Conservation (phyloP, 2,888 invertebrate genomes). For the Carcina quercana region DNA sequence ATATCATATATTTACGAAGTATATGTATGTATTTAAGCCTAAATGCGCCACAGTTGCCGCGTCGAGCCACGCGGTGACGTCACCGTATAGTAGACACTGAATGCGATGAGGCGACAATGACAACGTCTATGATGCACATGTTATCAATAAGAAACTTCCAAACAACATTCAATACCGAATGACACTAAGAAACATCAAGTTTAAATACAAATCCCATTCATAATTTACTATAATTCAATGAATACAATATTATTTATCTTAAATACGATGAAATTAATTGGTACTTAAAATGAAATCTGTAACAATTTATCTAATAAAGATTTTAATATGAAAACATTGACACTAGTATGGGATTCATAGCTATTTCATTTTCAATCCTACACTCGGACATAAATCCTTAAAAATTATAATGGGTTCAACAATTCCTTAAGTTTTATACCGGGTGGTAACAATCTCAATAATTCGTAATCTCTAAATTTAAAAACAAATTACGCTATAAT, state of each 20-base stretch:
- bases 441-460: conserved; percentile 70
- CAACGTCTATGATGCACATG: conserved; percentile 32
- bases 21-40: conserved; percentile 43
- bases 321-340: conserved; percentile 37
- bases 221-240: conserved; percentile 43
- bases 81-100: conserved; percentile 23
- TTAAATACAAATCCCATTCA: conserved; percentile 45
- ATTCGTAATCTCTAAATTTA: conserved; percentile 63
- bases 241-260: conserved; percentile 50
- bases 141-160: conserved; percentile 41
- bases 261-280: conserved; percentile 48
- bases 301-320: conserved; percentile 54
- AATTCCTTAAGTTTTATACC: conserved; percentile 48
- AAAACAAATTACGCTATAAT: conserved; percentile 58
- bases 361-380: conserved; percentile 36
- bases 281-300: conserved; percentile 43
- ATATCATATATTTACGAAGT: conserved; percentile 62
- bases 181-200: conserved; percentile 56
- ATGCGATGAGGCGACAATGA: conserved; percentile 44
- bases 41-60: conserved; percentile 30
- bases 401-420: conserved; percentile 39
- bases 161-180: conserved; percentile 50
- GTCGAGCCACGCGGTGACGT: conserved; percentile 7
- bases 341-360: conserved; percentile 44
- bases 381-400: conserved; percentile 39